Base-by-base conservation (phyloP, 1,140 invertebrate genomes). In the Eufriesea mexicana region DNA sequence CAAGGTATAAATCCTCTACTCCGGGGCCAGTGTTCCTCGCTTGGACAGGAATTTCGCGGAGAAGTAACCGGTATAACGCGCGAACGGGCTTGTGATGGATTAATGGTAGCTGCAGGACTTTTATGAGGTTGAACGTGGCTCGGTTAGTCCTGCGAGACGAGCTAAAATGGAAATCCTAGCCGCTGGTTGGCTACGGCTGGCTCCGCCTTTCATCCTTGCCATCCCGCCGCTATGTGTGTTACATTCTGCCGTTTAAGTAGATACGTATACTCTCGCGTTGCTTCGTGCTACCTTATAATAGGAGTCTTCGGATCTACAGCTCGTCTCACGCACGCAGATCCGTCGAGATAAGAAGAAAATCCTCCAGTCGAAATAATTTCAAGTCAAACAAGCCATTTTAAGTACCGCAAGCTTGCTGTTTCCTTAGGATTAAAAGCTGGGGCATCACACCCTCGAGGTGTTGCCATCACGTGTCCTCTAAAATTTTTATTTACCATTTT, bases 171-270 rank as follows among this genome's bases (percentile, higher is more conserved):
- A 88, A 88, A 89, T 88, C 84, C 84, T 75, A 66, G 76, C 73
- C 66, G 77, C 87, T 89, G 87, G 87, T 89, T 89, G 87, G 87
- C 78, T 80, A 73, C 14, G 28, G 66, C 73, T 75, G 76, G 86
- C 87, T 80, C 87, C 87, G 87, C 87, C 87, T 89, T 88, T 89
- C 84, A 77, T 87, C 86, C 84, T 87, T 86, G 67, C 86, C 49
- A 66, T 55, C 51, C 84, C 79, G 79, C 51, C 55, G 81, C 81
- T 84, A 84, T 66, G 76, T 72, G 71, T 74, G 87, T 84, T 86
- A 84, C 67, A 79, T 79, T 61, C 79, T 86, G 68, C 49, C 76
- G 84, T 86, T 85, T 89, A 86, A 89, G 88, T 84, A 89, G 77
- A 89, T 83, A 84, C 73, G 66, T 86, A 84, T 74, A 78, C 74